Base-by-base conservation (phyloP, 2,797 vertebrate species). In the Semotilus atromaculatus region DNA sequence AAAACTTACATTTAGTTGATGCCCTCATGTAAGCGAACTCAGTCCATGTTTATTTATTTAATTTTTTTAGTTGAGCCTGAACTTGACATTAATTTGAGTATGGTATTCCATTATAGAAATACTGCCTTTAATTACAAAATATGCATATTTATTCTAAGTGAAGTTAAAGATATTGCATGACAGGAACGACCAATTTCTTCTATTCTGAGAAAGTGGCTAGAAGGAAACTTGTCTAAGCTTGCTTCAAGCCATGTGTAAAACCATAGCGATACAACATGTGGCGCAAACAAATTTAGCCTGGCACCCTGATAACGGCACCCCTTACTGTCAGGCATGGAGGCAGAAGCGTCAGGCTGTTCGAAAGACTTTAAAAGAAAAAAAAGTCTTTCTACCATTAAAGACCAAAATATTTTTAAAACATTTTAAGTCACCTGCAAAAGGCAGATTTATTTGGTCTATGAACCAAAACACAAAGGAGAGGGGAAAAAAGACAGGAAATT, bases 381-480 rank as follows among this genome's bases (percentile, higher is more conserved):
- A 36, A 21, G 36, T n/a, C 40, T 64, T 48, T 40, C 29, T 23
- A 51, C 11, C 21, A 23, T 48, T 60, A 23, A 79, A 26, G 26
- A 66, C 9, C 34, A 9, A 68, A 68, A 68, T 68, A 36, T n/a
- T n/a, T n/a, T n/a, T n/a, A n/a, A 34, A 36, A 31, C 3, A 14
- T 6, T 36, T 70, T 6, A 21, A 31, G 10, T 48, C 70, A 64
- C 21, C 11, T 48, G 26, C 77, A 80, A 23, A 66, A 26, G 26
- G 11, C 18, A 53, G 64, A 38, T 81, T 55, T 7, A 26, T 70
- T 80, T 40, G 79, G 29, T 21, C 26, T 31, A 67, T 80, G 62
- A 34, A 29, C 71, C 9, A 66, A 75, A 66, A 23, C 40, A 38
- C 10, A 36, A 34, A n/a, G 19, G 13, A 19, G n/a, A 13, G 26